Percentiles rank a stretch among this genome's conserved stretches.
Evolutionary conservation across 2,113 vertebrate species (phyloP).

Genomic region (Amphiprion ocellaris): DNA sequence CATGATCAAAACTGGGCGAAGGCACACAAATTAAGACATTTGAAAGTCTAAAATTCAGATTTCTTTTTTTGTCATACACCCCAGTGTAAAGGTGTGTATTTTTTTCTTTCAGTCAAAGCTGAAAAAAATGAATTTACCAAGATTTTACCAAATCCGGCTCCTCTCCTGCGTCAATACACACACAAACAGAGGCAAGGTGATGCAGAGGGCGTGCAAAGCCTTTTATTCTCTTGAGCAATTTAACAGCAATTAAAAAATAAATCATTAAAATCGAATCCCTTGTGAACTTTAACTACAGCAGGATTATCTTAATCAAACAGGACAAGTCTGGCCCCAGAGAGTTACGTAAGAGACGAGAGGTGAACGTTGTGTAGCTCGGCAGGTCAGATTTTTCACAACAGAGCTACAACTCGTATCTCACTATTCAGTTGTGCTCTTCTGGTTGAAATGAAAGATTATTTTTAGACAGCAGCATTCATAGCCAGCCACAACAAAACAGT

Average conservation of each 20-base stretch:
- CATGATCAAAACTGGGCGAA: too few relatives aligned
- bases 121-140: neutral
- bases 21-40: too few relatives aligned
- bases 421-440: slow-evolving; percentile 2
- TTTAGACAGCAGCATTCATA: slow-evolving; percentile 29
- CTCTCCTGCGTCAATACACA: neutral
- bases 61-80: neutral
- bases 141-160: neutral
- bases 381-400: slow-evolving; percentile 40
- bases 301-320: slow-evolving; percentile 48
- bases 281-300: slow-evolving; percentile 11
- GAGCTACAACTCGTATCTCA: slow-evolving; percentile 21
- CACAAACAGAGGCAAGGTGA: neutral
- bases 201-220: neutral
- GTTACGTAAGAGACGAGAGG: slow-evolving; percentile 43
- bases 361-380: slow-evolving; percentile 17
- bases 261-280: slow-evolving; percentile 24
- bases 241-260: slow-evolving; percentile 30
- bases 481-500: slow-evolving; percentile 50
- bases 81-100: neutral
- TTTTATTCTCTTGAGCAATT: slow-evolving; percentile 51
- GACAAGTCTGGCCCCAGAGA: slow-evolving; percentile 36
- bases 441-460: slow-evolving; percentile 40
- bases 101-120: neutral
- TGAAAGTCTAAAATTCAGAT: too few relatives aligned